Percentiles rank a stretch among this genome's conserved stretches.
Conservation (phyloP, 2,797 vertebrate genomes). For the Syngnathus rostellatus region DNA sequence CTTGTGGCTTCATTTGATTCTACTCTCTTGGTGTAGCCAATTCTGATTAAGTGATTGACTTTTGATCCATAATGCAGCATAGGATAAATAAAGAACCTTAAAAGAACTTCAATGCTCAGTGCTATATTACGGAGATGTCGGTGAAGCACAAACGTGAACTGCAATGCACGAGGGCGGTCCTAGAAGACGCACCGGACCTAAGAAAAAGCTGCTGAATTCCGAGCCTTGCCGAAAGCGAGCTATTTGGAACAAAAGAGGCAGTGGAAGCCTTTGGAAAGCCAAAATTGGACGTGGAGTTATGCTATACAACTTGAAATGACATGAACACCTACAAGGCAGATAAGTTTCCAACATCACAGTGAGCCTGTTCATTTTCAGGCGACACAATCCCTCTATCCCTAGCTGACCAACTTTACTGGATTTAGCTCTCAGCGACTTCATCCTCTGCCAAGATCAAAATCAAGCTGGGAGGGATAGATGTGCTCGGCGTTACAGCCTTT, state of each 20-base stretch:
- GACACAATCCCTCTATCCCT: not conserved
- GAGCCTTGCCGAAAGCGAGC: no score
- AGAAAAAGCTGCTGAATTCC: no score
- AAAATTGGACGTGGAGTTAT: not conserved
- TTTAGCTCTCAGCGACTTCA: not conserved
- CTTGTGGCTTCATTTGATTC: constrained; percentile 2
- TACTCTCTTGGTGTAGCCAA: not conserved
- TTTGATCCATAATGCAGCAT: not conserved
- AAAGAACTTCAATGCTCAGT: not conserved
- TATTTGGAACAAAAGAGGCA: no score
- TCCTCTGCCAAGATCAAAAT: constrained; percentile 3
- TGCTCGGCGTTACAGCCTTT: not conserved
- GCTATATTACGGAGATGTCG: not conserved
- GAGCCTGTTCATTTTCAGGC: not conserved
- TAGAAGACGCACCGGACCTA: no score
- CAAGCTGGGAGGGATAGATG: not conserved
- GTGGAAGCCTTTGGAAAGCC: no score
- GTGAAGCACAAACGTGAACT: not conserved
- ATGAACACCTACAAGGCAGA: not conserved
- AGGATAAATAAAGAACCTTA: not conserved
- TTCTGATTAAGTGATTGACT: not conserved
- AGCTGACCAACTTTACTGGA: not conserved
- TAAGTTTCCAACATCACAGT: no score
- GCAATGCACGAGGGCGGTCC: not conserved
- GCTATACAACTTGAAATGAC: not conserved